Evolutionary conservation across 2,113 vertebrate species (phyloP).

Genomic region (Periophthalmodon schlosseri): DNA sequence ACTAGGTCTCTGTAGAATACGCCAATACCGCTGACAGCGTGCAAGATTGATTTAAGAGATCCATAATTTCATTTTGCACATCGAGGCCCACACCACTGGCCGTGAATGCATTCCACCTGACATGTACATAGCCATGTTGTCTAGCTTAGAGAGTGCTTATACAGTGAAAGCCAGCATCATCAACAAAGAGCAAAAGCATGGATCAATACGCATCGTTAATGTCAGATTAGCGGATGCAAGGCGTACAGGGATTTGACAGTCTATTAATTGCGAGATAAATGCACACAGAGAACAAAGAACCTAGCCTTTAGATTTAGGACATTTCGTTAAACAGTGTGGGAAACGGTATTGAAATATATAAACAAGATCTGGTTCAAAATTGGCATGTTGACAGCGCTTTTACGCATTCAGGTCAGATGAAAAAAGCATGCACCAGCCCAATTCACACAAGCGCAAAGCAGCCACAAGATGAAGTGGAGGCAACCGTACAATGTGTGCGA

Average conservation of each 20-base stretch:
- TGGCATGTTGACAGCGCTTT: constrained; percentile 44
- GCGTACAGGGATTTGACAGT: constrained; percentile 36
- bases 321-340: background rate
- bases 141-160: background rate
- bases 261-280: constrained; percentile 40
- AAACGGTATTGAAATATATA: background rate
- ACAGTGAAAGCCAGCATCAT: constrained; percentile 1
- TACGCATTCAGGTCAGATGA: constrained; percentile 49
- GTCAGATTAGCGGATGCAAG: constrained; percentile 47
- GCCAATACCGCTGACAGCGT: constrained; percentile 14
- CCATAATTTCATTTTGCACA: constrained; percentile 26
- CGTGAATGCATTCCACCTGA: constrained; percentile 32
- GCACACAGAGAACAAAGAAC: constrained; percentile 70
- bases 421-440: constrained; percentile 39
- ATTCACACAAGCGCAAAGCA: constrained; percentile 25
- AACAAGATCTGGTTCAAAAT: background rate
- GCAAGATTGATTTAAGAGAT: constrained; percentile 33
- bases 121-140: constrained; percentile 6
- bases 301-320: constrained; percentile 29
- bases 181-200: constrained; percentile 22
- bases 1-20: constrained; percentile 16
- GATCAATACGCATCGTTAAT: constrained; percentile 45
- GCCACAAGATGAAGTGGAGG: constrained; percentile 49
- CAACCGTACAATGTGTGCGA: constrained; percentile 43
- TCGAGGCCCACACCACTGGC: constrained; percentile 39